Evolutionary conservation across 1,140 invertebrate species (phyloP).

Genomic region (silkworm (Bombyx mori)): DNA sequence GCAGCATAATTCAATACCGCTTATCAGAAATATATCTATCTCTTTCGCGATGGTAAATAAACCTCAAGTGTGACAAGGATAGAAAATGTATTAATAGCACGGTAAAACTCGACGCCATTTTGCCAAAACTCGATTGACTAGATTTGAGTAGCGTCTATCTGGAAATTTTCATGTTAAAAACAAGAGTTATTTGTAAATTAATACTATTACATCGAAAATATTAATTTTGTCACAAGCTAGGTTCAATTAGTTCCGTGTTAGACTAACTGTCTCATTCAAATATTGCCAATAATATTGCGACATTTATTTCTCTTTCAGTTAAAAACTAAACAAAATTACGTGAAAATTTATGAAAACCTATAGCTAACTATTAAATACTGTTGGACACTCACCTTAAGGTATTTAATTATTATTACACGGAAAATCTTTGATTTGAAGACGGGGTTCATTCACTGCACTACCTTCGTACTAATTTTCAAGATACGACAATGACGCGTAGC

Average conservation of each 20-base stretch:
- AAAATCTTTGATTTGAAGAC: conserved; percentile 62
- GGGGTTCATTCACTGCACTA: conserved; percentile 68
- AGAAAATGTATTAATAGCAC: conserved; percentile 59
- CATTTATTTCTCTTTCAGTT: conserved; percentile 16
- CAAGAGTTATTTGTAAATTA: neutral
- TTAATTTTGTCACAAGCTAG: neutral
- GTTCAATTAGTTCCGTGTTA: conserved; percentile 8
- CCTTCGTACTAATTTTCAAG: conserved; percentile 68
- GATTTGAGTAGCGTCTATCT: conserved; percentile 34
- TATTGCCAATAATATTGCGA: conserved; percentile 25
- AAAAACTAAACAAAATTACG: conserved; percentile 11
- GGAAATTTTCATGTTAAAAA: conserved; percentile 2
- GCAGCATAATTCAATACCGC: conserved; percentile 47
- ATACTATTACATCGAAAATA: neutral
- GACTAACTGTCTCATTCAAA: conserved; percentile 13
- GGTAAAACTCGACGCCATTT: conserved; percentile 60
- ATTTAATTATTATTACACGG: conserved; percentile 46
- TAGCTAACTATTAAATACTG: conserved; percentile 9
- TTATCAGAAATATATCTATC: conserved; percentile 48
- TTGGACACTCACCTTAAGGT: conserved; percentile 37
- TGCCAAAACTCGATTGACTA: conserved; percentile 52
- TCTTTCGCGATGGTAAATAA: conserved; percentile 26
- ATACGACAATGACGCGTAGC: conserved; percentile 66
- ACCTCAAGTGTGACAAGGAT: conserved; percentile 29
- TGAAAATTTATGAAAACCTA: neutral